phyloP scores from a whole-genome alignment of 2,113 vertebrate species.

The Herpailurus yagouaroundi region DNA sequence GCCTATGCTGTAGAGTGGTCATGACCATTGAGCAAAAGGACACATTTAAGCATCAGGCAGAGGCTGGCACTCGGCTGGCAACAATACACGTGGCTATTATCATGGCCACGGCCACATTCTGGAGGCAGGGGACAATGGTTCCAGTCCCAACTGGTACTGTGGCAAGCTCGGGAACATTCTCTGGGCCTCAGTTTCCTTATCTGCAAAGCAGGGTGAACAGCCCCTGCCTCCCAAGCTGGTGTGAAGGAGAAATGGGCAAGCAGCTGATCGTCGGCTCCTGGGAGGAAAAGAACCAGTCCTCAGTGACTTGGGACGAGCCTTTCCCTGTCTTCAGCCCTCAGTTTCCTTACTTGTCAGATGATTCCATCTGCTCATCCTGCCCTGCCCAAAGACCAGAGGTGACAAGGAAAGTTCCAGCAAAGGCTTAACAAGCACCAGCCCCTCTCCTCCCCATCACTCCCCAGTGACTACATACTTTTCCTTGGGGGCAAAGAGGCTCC shows the following conservation, averaged over 20 bases:
- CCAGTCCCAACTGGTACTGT: not conserved
- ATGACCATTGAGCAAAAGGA: not conserved
- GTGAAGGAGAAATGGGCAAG: not conserved
- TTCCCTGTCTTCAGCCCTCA: not conserved
- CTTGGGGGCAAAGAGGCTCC: not conserved
- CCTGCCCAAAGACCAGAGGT: not conserved
- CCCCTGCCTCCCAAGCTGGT: not conserved
- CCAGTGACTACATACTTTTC: not conserved
- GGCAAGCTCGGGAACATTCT: not conserved
- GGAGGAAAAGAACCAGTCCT: not conserved
- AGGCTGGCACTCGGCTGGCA: not conserved
- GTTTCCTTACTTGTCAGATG: not conserved
- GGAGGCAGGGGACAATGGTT: no score
- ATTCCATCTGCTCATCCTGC: not conserved
- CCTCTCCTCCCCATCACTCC: fast-evolving
- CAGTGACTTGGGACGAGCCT: not conserved
- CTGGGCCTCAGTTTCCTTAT: not conserved
- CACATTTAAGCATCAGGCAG: not conserved
- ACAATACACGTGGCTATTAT: not conserved
- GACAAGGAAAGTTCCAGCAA: not conserved
- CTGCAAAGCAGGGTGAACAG: not conserved
- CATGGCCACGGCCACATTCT: fast-evolving
- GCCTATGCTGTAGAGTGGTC: no score
- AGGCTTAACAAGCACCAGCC: not conserved
- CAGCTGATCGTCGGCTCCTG: not conserved